Base-by-base conservation (phyloP, 2,888 invertebrate genomes). In the Autographa pulchrina region DNA sequence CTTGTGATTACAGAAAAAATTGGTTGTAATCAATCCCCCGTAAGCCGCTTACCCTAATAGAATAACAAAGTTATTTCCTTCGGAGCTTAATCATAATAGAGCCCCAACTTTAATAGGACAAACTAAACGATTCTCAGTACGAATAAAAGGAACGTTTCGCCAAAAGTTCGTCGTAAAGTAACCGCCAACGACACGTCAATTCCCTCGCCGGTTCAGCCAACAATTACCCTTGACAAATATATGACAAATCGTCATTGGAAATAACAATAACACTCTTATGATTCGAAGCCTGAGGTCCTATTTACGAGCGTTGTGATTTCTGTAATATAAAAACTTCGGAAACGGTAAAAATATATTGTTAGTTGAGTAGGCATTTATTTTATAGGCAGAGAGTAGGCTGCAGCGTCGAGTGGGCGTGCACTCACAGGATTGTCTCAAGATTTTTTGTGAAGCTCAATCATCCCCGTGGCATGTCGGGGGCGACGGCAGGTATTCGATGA, bases 361-460 rank as follows among this genome's bases (percentile, higher is more conserved):
- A 87, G 86, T 88, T 84, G 88, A 88, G 86, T 80, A 88, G 86
- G 88, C 92, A 88, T 90, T 91, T 90, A 88, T 90, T 91, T 91
- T 91, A 91, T 90, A 83, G 85, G 78, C 73, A 88, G 78, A 87
- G 89, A 86, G 87, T 80, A 77, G 85, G 82, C 89, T 76, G 80
- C 78, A 77, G 62, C 73, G 83, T 75, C 69, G 81, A 79, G 78
- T 65, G 75, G 32, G 75, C 72, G 74, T 75, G 76, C 74, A 68
- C 56, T 62, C 69, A 72, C 16, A 62, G 54, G 61, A 73, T 72
- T 66, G 70, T 72, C 70, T 72, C 60, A 62, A 59, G 65, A 58
- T 74, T 84, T 83, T 72, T 68, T 65, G 16, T 38, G 64, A 38
- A 65, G 72, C 65, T 77, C 76, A 72, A 82, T 83, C 77, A 80